phyloP scores from a whole-genome alignment of 2,797 vertebrate species.

The Varecia variegata region DNA sequence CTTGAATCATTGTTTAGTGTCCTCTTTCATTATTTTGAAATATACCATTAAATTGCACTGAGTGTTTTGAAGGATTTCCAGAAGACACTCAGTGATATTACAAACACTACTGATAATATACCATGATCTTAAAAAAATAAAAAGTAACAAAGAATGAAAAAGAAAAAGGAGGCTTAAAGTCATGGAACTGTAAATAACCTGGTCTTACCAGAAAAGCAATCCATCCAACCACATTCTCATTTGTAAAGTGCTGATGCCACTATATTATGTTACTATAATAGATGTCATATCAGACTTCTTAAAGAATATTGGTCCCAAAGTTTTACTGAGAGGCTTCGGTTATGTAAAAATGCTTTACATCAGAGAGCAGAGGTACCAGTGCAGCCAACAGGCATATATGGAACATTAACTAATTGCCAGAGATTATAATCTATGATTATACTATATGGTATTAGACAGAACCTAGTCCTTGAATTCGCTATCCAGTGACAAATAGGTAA shows the following conservation, averaged over 20 bases:
- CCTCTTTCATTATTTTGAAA: slow-evolving; percentile 50
- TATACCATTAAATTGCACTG: background rate
- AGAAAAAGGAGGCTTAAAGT: background rate
- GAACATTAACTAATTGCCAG: background rate
- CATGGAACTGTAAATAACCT: background rate
- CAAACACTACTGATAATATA: slow-evolving; percentile 5
- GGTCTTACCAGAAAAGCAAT: slow-evolving; percentile 54
- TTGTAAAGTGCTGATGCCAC: slow-evolving; percentile 45
- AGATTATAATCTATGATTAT: background rate
- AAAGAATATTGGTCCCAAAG: background rate
- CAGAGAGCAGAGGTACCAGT: background rate
- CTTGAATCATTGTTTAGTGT: slow-evolving; percentile 19
- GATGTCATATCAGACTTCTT: background rate
- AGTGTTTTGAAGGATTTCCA: slow-evolving; percentile 59
- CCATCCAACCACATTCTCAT: background rate
- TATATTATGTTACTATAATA: background rate
- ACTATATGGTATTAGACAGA: background rate
- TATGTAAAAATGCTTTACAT: background rate
- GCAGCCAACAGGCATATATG: background rate
- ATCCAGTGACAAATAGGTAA: background rate
- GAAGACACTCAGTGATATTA: slow-evolving; percentile 55
- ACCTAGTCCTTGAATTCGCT: background rate
- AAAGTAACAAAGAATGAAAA: background rate
- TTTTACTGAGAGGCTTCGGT: background rate
- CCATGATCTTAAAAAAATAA: background rate